Conservation (phyloP, 2,888 invertebrate genomes). For the Caenorhabditis sp. region DNA sequence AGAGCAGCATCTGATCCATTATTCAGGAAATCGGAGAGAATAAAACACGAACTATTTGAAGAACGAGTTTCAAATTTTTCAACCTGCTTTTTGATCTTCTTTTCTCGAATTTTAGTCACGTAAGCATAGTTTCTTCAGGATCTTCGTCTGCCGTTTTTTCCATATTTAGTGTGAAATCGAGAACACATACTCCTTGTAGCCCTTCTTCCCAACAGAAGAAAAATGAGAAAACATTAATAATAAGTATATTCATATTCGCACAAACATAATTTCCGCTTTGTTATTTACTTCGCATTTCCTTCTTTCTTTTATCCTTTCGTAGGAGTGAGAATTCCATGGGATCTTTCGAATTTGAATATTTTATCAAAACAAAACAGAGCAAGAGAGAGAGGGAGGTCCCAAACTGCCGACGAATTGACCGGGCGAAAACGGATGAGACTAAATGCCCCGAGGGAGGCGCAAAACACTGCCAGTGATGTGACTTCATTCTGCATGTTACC, state of each 20-base stretch:
- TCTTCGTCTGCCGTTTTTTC: neutral
- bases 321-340: slow-evolving; percentile 14
- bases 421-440: slow-evolving; percentile 26
- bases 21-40: slow-evolving; percentile 49
- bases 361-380: slow-evolving; percentile 49
- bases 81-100: slow-evolving; percentile 32
- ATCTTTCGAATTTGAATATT: slow-evolving; percentile 48
- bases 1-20: slow-evolving; percentile 17
- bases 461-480: slow-evolving; percentile 61
- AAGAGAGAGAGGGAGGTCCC: slow-evolving; percentile 19
- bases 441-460: slow-evolving; percentile 60
- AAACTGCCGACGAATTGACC: slow-evolving; percentile 41
- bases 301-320: slow-evolving; percentile 7
- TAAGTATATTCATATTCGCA: neutral
- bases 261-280: slow-evolving; percentile 46
- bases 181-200: neutral
- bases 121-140: neutral
- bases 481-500: slow-evolving; percentile 61
- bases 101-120: slow-evolving; percentile 21
- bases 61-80: slow-evolving; percentile 27
- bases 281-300: slow-evolving; percentile 22
- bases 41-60: slow-evolving; percentile 33
- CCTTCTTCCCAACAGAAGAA: neutral
- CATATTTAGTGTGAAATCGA: neutral
- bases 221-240: neutral